Conservation (phyloP, 2,113 vertebrate species). For the Pelmatolapia mariae region DNA sequence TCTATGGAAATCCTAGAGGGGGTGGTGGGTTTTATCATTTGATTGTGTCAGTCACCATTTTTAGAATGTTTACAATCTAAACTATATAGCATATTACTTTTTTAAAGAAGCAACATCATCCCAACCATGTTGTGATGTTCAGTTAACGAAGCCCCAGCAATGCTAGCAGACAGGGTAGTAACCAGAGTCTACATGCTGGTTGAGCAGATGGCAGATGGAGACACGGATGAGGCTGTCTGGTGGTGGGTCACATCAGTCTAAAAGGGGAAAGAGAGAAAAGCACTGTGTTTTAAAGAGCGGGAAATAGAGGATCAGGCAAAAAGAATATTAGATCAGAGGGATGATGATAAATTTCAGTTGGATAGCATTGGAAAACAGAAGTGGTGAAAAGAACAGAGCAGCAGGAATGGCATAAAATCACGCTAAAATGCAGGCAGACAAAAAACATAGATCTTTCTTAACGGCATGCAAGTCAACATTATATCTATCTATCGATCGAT, state of each 20-base stretch:
- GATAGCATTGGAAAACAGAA: not conserved
- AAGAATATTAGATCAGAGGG: not conserved
- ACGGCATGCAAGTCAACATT: not conserved
- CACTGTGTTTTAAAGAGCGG: not conserved
- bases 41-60: not conserved
- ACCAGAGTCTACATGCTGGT: not conserved
- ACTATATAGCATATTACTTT: not conserved
- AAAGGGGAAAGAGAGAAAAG: not conserved
- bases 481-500: not conserved
- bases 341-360: not conserved
- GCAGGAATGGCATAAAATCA: not conserved
- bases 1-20: not conserved
- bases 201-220: not conserved
- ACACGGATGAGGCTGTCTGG: not conserved
- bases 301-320: not conserved
- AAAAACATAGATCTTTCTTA: not conserved
- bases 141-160: rapidly evolving
- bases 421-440: not conserved
- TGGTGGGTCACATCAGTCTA: not conserved
- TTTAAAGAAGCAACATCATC: not conserved
- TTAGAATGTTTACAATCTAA: not conserved
- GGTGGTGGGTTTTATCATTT: not conserved
- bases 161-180: not conserved
- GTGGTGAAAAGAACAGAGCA: not conserved
- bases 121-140: not conserved